A percentile compares a stretch with the other conserved stretches of the same genome.
Conservation (phyloP, 2,797 vertebrate genomes). For the Varecia variegata region DNA sequence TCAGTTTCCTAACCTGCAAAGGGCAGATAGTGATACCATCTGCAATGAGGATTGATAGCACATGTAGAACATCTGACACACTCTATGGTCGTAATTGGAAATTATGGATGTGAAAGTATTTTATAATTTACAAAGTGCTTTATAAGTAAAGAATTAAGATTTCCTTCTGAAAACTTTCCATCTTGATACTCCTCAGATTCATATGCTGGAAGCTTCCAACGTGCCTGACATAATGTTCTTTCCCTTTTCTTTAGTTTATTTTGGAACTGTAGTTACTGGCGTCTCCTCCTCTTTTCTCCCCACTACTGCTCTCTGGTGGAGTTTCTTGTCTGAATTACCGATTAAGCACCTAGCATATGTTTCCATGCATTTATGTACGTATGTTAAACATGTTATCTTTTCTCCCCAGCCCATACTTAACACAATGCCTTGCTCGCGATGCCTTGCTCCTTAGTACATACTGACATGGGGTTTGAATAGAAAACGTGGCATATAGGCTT, state of each 20-base stretch:
- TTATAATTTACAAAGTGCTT: not conserved
- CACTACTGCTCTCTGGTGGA: not conserved
- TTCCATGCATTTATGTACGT: not conserved
- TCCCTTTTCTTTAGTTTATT: not conserved
- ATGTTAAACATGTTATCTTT: not conserved
- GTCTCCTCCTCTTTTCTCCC: not conserved
- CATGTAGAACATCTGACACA: not conserved
- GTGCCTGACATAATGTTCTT: not conserved
- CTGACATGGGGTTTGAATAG: not conserved
- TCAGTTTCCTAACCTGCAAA: not conserved
- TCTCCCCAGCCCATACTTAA: not conserved
- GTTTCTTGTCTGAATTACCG: not conserved
- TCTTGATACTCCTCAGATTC: not conserved
- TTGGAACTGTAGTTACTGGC: not conserved
- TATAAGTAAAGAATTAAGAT: not conserved
- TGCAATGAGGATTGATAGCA: not conserved
- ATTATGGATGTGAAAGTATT: not conserved
- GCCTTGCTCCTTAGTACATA: not conserved
- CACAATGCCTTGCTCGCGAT: not conserved
- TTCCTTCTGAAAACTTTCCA: constrained; percentile 23
- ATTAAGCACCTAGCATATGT: not conserved
- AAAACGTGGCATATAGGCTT: not conserved
- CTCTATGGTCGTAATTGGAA: not conserved
- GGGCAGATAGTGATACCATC: not conserved
- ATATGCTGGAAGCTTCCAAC: not conserved